A percentile compares a stretch with the other conserved stretches of the same genome.
Conservation (phyloP, 2,888 invertebrate species). For the Dinocampus coccinellae region DNA sequence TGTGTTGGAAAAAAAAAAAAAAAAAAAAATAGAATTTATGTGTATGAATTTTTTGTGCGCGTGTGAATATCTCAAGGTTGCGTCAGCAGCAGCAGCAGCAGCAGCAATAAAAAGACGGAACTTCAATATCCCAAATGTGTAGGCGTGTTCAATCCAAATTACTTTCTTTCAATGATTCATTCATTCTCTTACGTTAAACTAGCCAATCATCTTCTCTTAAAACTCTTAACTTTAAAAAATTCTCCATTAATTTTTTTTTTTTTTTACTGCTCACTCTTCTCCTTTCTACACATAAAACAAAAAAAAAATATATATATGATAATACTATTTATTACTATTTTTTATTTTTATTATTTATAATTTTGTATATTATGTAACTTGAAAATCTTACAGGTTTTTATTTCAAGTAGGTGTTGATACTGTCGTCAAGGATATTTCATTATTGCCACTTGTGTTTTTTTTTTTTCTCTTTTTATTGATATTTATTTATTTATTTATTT, state of each 20-base stretch:
- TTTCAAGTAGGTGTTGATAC: conserved; percentile 3
- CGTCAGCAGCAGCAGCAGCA: neutral
- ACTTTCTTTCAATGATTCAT: conserved; percentile 16
- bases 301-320: too few relatives aligned
- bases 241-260: neutral
- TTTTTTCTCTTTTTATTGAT: neutral
- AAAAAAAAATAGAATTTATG: too few relatives aligned
- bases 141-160: conserved; percentile 8
- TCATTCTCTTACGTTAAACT: neutral
- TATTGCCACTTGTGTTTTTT: neutral
- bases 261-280: neutral
- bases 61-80: conserved; percentile 11
- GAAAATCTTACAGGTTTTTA: neutral
- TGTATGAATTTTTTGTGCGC: neutral
- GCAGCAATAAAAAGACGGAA: neutral
- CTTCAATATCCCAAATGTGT: neutral
- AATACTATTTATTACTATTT: too few relatives aligned
- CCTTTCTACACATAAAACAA: neutral
- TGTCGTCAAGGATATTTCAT: neutral
- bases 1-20: too few relatives aligned
- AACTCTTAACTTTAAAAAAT: neutral
- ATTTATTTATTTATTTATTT: neutral
- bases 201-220: neutral
- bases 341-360: too few relatives aligned
- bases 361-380: neutral